Evolutionary conservation across 2,888 invertebrate genomes (phyloP).

Genomic region (Gari tellinella): DNA sequence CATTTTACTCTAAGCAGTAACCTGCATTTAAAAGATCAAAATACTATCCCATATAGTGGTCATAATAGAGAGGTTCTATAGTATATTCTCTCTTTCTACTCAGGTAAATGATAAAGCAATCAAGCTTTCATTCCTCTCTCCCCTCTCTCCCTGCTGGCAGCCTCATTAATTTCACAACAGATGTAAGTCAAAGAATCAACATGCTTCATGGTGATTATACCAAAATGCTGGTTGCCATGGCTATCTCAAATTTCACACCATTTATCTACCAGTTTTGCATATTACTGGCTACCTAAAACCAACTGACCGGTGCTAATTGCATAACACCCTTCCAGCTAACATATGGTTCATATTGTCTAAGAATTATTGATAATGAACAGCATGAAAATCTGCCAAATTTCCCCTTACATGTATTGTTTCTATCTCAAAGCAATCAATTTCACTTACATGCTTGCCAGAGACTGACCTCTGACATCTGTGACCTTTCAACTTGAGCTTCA

Average conservation of each 20-base stretch:
- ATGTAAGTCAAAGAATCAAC: conserved; percentile 36
- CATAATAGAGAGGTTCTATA: too few relatives aligned
- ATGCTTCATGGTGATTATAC: conserved; percentile 35
- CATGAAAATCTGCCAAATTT: conserved; percentile 47
- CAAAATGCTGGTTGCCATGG: conserved; percentile 47
- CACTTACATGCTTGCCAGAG: conserved; percentile 28
- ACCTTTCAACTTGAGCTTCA: conserved; percentile 1
- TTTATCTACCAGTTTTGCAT: conserved; percentile 23
- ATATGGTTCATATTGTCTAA: conserved; percentile 58
- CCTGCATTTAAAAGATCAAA: too few relatives aligned
- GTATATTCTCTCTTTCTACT: too few relatives aligned
- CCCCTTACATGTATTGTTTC: conserved; percentile 41
- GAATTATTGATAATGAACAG: conserved; percentile 54
- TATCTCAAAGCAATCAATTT: conserved; percentile 52
- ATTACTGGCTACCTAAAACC: conserved; percentile 12
- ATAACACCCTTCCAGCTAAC: conserved; percentile 32
- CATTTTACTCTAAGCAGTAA: too few relatives aligned
- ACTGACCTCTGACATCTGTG: conserved; percentile 27
- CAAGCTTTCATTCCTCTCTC: not conserved
- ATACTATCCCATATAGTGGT: too few relatives aligned
- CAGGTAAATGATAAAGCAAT: too few relatives aligned
- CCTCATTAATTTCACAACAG: conserved; percentile 39
- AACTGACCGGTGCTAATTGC: conserved; percentile 42
- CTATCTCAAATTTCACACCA: conserved; percentile 56
- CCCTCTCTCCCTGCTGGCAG: conserved; percentile 8